Evolutionary conservation across 64 coral and sea anemone genomes (phyloP).

Genomic region (Catalaphyllia jardinei): DNA sequence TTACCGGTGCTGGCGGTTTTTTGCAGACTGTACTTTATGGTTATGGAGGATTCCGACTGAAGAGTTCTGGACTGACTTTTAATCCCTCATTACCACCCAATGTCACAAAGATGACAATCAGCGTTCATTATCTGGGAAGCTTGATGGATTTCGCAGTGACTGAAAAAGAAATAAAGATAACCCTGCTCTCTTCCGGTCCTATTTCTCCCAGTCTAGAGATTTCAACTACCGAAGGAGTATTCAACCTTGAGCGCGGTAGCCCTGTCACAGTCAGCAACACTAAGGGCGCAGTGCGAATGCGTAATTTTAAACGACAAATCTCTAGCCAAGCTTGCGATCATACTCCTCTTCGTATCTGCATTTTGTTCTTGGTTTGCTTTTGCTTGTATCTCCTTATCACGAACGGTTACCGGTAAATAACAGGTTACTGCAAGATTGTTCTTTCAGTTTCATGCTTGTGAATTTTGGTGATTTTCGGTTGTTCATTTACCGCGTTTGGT

Average conservation of each 20-base stretch:
- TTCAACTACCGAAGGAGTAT: constrained; percentile 14
- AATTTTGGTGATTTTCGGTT: no score
- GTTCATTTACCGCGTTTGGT: no score
- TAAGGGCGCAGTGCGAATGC: constrained; percentile 65
- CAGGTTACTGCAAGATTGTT: no score
- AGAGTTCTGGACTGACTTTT: constrained; percentile 36
- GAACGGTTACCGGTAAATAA: no score
- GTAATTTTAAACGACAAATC: not conserved
- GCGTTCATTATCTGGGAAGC: constrained; percentile 74
- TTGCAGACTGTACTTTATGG: constrained; percentile 87
- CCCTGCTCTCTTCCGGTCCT: constrained; percentile 41
- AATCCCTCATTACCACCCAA: constrained; percentile 78
- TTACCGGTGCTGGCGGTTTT: constrained; percentile 89
- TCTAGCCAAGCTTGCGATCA: not conserved
- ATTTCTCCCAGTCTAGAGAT: constrained; percentile 75
- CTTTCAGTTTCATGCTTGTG: no score
- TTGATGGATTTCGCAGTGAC: constrained; percentile 52
- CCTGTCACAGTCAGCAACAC: constrained; percentile 37
- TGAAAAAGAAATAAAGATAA: constrained; percentile 51
- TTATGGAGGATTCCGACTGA: constrained; percentile 84
- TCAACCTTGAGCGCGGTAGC: constrained; percentile 42
- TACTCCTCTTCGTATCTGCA: not conserved
- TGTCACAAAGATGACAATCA: constrained; percentile 71
- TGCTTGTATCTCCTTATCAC: not conserved
- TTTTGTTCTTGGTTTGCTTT: not conserved